Percentiles rank a stretch among this genome's conserved stretches.
These are phyloP conservation scores for Thunnus thynnus DNA, from an alignment of 2,113 vertebrate species.

Conservation along the genomic window DNA sequence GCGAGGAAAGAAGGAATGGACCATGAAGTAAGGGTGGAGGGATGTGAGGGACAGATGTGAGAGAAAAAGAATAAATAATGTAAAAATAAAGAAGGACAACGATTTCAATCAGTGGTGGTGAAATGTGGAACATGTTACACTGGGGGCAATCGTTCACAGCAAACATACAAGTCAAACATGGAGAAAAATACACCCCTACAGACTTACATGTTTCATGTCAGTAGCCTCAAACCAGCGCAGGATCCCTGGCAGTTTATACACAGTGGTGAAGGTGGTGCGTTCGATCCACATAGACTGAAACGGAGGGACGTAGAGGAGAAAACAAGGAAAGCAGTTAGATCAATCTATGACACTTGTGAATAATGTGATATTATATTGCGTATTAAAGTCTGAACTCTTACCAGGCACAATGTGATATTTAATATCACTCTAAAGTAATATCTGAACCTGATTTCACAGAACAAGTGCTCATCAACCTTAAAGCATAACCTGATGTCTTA, in stretches of 20 bases:
- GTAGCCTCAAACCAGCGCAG: constrained; percentile 97
- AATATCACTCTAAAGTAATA: constrained; percentile 6
- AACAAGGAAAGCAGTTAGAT: constrained; percentile 1
- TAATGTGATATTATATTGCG: not conserved
- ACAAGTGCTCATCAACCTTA: constrained; percentile 16
- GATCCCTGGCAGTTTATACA: constrained; percentile 96
- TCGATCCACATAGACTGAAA: constrained; percentile 98
- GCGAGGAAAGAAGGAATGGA: not conserved
- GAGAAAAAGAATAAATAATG: not conserved
- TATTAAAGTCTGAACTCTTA: constrained; percentile 1
- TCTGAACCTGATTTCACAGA: constrained; percentile 18
- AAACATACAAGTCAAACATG: constrained; percentile 13
- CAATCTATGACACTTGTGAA: constrained; percentile 3
- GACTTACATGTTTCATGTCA: constrained; percentile 88
- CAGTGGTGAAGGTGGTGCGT: constrained; percentile 93
- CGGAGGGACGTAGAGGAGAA: not conserved
- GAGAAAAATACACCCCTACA: not conserved
- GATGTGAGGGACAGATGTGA: not conserved
- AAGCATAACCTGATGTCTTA: not conserved
- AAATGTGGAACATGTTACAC: not conserved
- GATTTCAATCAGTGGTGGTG: not conserved
- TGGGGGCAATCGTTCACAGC: not conserved
- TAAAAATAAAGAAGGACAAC: not conserved
- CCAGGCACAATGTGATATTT: constrained; percentile 15
- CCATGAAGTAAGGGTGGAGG: not conserved